Evolutionary conservation across 2,888 invertebrate genomes (phyloP).

Genomic region (Ashinkailepas kermadecensis): DNA sequence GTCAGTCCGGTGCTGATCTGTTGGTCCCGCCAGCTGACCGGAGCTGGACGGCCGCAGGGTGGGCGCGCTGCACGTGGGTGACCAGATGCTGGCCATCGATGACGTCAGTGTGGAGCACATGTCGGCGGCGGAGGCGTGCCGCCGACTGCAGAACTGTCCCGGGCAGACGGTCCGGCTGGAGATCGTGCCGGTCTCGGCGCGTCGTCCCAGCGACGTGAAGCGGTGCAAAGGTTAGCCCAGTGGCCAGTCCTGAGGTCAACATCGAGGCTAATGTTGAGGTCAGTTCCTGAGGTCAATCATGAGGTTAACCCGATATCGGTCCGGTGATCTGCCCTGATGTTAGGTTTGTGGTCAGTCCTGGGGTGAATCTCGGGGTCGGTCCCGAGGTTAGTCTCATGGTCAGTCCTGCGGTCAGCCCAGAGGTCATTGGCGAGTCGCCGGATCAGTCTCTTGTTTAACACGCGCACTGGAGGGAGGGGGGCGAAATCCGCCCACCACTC

Average conservation of each 20-base stretch:
- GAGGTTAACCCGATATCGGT: too few species aligned
- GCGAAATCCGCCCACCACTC: too few species aligned
- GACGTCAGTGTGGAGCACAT: constrained; percentile 72
- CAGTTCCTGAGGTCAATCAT: constrained; percentile 24
- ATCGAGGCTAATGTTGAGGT: constrained; percentile 36
- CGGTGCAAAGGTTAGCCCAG: background rate
- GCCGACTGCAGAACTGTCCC: constrained; percentile 64
- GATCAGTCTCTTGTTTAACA: too few species aligned
- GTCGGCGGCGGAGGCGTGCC: constrained; percentile 73
- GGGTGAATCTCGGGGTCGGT: too few species aligned
- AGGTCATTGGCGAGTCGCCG: too few species aligned
- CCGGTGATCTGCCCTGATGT: too few species aligned
- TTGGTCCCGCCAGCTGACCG: too few species aligned
- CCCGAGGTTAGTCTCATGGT: too few species aligned
- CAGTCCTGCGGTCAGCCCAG: too few species aligned
- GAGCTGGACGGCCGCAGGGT: constrained; percentile 55
- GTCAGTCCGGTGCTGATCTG: too few species aligned
- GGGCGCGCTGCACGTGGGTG: constrained; percentile 79
- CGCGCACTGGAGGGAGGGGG: too few species aligned
- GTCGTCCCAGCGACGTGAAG: background rate
- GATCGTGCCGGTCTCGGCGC: constrained; percentile 25
- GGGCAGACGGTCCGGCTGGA: constrained; percentile 47
- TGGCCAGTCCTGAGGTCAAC: background rate
- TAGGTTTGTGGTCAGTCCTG: too few species aligned
- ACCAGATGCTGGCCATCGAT: constrained; percentile 78